Base-by-base conservation (phyloP, 2,797 vertebrate species). In the Meriones psammophilus region DNA sequence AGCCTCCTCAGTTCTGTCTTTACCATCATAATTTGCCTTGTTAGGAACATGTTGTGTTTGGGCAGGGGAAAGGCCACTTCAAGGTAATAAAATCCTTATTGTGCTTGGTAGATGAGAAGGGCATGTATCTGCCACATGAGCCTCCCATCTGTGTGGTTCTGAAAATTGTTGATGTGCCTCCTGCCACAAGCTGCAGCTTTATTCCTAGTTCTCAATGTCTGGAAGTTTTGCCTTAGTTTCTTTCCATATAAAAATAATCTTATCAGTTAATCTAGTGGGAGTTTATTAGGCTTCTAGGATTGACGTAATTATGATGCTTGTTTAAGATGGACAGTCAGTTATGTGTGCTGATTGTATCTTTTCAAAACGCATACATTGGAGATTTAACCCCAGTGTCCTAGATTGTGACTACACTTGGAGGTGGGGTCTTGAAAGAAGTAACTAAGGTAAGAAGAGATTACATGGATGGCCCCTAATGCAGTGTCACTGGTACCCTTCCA, bases 231-330 rank as follows among this genome's bases (percentile, higher is more conserved):
- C n/a, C 42, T 60, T 93, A 22, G 2, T 36, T 68, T 86, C 54
- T 69, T 73, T 14, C 30, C 28, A 69, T 76, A 36, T 80, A 4
- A 84, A 90, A 87, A 88, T 8, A 95, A 84, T 4, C 60, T 69
- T 64, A 73, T 90, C 56, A 86, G 69, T 64, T 76, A 80, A 50
- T 89, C 60, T 92, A 86, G 68, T 90, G 83, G 58, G 74, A 39
- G 9, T 81, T 91, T 90, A 69, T 30, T 68, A 73, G 39, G 17
- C 39, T 42, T 12, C 1, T 22, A 14, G 33, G 81, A 28, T 17
- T 74, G 64, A 84, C 28, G 14, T 46, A 66, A 93, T 76, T 69
- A 30, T 89, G 33, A 68, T 69, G 30, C 22, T 74, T 80, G 5
- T 74, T 95, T 76, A 39, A 58, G 58, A 93, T 18, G 39, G 26